These are phyloP conservation scores for Dryas iulia DNA, from an alignment of 1,140 invertebrate genomes.

Conservation along the genomic window DNA sequence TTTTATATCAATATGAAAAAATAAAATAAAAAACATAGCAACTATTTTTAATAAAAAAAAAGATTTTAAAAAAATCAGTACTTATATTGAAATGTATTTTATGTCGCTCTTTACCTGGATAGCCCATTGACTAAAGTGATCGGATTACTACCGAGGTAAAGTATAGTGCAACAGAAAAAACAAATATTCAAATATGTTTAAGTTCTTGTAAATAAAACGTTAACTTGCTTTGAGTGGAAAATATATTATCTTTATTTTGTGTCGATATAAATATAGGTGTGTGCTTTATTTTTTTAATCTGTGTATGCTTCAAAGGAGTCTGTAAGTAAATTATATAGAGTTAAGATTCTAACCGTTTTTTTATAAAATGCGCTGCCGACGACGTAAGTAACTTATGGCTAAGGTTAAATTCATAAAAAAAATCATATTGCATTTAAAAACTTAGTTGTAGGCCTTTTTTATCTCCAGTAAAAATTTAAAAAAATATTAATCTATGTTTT, in stretches of 20 bases:
- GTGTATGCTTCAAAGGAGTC: conserved; percentile 16
- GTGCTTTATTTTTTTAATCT: conserved; percentile 3
- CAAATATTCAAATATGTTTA: background rate
- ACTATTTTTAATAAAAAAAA: background rate
- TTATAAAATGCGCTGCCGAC: conserved; percentile 7
- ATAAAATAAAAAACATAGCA: background rate
- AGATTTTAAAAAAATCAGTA: background rate
- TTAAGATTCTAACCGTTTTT: background rate
- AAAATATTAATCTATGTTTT: no score
- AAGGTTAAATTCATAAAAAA: background rate
- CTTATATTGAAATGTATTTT: conserved; percentile 42
- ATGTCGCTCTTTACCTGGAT: conserved; percentile 68
- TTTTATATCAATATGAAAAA: background rate
- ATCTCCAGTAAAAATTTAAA: no score
- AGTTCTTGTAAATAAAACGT: background rate
- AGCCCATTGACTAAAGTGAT: conserved; percentile 91
- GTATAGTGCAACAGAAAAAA: conserved; percentile 62
- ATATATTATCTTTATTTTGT: background rate
- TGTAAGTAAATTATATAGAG: conserved; percentile 24
- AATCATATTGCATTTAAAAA: no score
- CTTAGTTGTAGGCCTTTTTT: no score
- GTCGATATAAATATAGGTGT: background rate
- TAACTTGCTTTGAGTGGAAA: background rate
- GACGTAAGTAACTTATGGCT: conserved; percentile 2
- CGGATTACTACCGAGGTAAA: conserved; percentile 91